Base-by-base conservation (phyloP, 2,113 vertebrate genomes). In the Alectura lathami region DNA sequence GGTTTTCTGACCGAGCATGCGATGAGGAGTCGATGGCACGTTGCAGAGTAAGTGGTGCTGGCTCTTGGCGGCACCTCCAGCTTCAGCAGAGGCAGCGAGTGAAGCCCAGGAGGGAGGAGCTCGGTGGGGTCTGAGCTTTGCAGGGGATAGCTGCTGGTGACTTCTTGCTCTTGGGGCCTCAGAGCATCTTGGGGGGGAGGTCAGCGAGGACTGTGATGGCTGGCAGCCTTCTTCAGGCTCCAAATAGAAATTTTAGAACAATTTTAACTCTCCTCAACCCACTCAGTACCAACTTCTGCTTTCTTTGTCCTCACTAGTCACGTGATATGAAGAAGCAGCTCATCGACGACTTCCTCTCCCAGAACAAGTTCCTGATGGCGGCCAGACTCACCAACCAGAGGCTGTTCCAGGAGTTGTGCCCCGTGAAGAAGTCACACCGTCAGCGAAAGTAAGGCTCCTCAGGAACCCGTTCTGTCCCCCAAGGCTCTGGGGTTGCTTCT, bases 361-460 rank as follows among this genome's bases (percentile, higher is more conserved):
- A 99, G 93, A 99, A 99, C 95, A 99, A 99, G 91, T 99, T 99
- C 86, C 98, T 99, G 4, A 92, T 99, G 23, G 99, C 97, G 3
- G 96, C 99, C 36, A 98, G 99, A 17, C 98, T 99, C 78, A 99
- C 99, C 95, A 99, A 96, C 95, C 99, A 99, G 98, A 98, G 98
- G 97, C 92, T 99, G 63, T 99, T 99, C 72, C 98, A 99, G 62
- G 99, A 99, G 94, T 98, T 99, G 83, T 99, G 99, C 95, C 99
- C 99, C 0, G 98, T 99, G 83, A 99, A 99, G 90, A 99, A 99
- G 92, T 99, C 99, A 86, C 99, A 99, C 91, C 98, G 99, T 26
- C 98, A 99, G 84, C 98, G 98, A 60, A 99, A 99, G 99, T 99
- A 98, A 98, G 98, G 75, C 51, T 66, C 13, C 0, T 2, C 1